A percentile compares a stretch with the other conserved stretches of the same genome.
These are phyloP conservation scores for Gadus macrocephalus DNA, from an alignment of 2,113 vertebrate genomes.

Conservation along the genomic window DNA sequence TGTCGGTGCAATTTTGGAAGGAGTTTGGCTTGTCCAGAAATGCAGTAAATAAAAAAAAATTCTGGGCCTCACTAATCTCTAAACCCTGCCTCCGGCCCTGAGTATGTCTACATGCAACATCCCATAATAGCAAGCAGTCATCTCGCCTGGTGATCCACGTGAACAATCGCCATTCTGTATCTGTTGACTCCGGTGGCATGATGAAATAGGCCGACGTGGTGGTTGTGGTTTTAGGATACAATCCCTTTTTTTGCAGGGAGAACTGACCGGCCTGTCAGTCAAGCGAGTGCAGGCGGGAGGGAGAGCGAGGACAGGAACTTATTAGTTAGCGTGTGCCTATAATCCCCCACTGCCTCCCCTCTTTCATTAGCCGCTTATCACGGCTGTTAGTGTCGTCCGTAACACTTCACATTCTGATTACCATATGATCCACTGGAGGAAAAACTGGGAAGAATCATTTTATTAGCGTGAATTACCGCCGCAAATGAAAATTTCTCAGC, in stretches of 20 bases:
- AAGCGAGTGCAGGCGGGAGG: conserved; percentile 21
- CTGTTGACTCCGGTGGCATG: no score
- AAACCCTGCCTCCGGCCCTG: no score
- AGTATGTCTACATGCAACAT: no score
- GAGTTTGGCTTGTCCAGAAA: no score
- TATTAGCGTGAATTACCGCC: conserved; percentile 70
- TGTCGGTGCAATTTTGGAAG: no score
- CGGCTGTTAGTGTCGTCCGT: conserved; percentile 66
- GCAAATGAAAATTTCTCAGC: conserved; percentile 67
- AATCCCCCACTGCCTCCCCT: conserved; percentile 56
- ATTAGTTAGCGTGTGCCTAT: conserved; percentile 61
- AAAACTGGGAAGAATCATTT: conserved; percentile 46
- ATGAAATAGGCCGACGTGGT: conserved; percentile 14
- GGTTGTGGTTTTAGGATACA: conserved; percentile 45
- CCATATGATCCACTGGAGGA: conserved; percentile 58
- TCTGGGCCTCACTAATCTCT: no score
- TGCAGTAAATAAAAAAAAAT: no score
- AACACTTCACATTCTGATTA: conserved; percentile 74
- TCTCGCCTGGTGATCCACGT: no score
- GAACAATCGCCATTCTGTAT: no score
- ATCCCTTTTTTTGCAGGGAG: conserved; percentile 42
- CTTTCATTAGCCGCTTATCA: conserved; percentile 68
- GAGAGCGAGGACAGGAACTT: conserved; percentile 53
- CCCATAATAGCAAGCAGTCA: no score
- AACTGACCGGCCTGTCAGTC: conserved; percentile 57